Percentiles rank a stretch among this genome's conserved stretches.
These are phyloP conservation scores for Enteromius paludinosus DNA, from an alignment of 2,797 vertebrate species.

Conservation along the genomic window DNA sequence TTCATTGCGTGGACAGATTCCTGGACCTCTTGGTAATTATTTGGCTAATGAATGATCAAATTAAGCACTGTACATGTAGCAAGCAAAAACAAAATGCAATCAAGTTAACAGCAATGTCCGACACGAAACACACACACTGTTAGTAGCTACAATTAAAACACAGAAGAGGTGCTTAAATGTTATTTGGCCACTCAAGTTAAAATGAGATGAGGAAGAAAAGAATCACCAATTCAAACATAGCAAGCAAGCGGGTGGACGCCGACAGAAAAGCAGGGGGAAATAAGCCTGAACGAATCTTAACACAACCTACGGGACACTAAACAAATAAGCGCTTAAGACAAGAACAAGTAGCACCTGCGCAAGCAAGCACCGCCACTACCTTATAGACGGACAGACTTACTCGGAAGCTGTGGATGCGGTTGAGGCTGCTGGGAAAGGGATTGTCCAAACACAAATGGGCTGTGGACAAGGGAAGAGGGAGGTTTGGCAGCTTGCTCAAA, in stretches of 20 bases:
- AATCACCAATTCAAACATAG: slow-evolving; percentile 35
- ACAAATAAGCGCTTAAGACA: slow-evolving; percentile 50
- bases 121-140: background rate
- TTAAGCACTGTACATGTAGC: slow-evolving; percentile 28
- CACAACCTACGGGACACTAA: slow-evolving; percentile 35
- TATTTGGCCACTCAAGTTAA: slow-evolving; percentile 23
- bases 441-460: slow-evolving; percentile 99
- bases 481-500: slow-evolving; percentile 99
- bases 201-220: slow-evolving; percentile 28
- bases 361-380: slow-evolving; percentile 87
- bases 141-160: slow-evolving; percentile 28
- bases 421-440: slow-evolving; percentile 99
- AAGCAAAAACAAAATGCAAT: slow-evolving; percentile 24
- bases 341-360: slow-evolving; percentile 81
- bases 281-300: slow-evolving; percentile 40
- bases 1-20: slow-evolving; percentile 11
- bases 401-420: slow-evolving; percentile 98
- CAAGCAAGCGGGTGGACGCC: slow-evolving; percentile 48
- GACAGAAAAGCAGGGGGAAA: slow-evolving; percentile 45
- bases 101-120: slow-evolving; percentile 4
- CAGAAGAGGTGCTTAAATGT: slow-evolving; percentile 33
- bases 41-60: slow-evolving; percentile 25
- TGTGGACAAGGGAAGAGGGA: slow-evolving; percentile 99
- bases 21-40: slow-evolving; percentile 18
- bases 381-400: slow-evolving; percentile 98